These are phyloP conservation scores for Vespertilio murinus DNA, from an alignment of 2,797 vertebrate genomes.

Conservation along the genomic window DNA sequence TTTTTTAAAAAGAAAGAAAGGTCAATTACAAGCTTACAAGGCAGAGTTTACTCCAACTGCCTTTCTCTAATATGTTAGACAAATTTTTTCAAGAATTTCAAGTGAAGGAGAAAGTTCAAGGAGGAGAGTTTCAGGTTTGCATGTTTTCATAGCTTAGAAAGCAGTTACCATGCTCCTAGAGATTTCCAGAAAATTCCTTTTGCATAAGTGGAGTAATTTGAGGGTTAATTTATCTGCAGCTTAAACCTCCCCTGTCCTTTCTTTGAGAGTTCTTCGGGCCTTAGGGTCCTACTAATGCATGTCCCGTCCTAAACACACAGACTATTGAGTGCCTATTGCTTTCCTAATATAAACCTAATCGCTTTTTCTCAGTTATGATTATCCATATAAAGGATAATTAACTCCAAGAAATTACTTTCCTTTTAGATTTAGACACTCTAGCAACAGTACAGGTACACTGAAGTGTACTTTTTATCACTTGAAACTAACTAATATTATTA, in stretches of 20 bases:
- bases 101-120: background rate
- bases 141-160: background rate
- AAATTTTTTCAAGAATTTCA: background rate
- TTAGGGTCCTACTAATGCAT: slow-evolving; percentile 60
- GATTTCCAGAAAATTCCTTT: slow-evolving; percentile 68
- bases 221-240: slow-evolving; percentile 67
- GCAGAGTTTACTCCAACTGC: background rate
- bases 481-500: slow-evolving; percentile 50
- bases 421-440: slow-evolving; percentile 30
- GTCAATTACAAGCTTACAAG: slow-evolving; percentile 1
- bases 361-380: slow-evolving; percentile 65
- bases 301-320: slow-evolving; percentile 59
- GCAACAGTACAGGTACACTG: slow-evolving; percentile 43
- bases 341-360: slow-evolving; percentile 76
- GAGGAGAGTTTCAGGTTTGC: background rate
- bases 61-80: background rate
- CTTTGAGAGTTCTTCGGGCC: slow-evolving; percentile 65
- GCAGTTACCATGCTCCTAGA: background rate
- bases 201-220: slow-evolving; percentile 23
- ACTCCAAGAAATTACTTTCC: slow-evolving; percentile 63
- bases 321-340: slow-evolving; percentile 43
- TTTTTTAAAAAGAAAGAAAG: slow-evolving; percentile 14
- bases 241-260: slow-evolving; percentile 19
- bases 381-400: slow-evolving; percentile 68
- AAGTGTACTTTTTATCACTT: slow-evolving; percentile 29